Evolutionary conservation across 2,888 invertebrate genomes (phyloP).

Genomic region (Oegoconia quadripuncta): DNA sequence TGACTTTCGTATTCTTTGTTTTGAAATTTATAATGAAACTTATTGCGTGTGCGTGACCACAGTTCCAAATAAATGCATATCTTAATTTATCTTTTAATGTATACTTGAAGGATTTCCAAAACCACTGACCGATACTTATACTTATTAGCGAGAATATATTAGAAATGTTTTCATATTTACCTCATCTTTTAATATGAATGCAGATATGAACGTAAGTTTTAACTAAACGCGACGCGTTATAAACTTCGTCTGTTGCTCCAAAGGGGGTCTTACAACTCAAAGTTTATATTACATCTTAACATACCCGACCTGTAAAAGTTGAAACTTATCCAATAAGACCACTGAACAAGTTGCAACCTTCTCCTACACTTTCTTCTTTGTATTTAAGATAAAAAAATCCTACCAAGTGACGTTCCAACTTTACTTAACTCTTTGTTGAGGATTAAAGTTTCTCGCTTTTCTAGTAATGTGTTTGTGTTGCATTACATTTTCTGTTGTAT

Average conservation of each 20-base stretch:
- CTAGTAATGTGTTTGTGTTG: no score
- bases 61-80: no score
- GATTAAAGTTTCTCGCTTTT: not conserved
- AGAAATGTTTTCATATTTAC: no score
- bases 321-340: constrained; percentile 70
- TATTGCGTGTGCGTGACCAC: no score
- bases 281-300: constrained; percentile 68
- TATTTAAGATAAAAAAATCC: constrained; percentile 32
- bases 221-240: constrained; percentile 1
- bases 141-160: no score
- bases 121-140: no score
- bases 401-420: not conserved
- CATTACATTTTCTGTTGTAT: no score
- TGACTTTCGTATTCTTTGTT: no score
- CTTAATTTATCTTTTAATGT: no score
- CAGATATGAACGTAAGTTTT: not conserved
- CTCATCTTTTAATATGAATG: no score
- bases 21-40: no score
- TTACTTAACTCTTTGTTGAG: not conserved
- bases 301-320: constrained; percentile 50
- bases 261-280: constrained; percentile 44
- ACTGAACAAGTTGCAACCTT: constrained; percentile 35
- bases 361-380: constrained; percentile 32
- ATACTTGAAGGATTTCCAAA: no score
- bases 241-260: constrained; percentile 27